Base-by-base conservation (phyloP, 2,888 invertebrate genomes). In the Philonicus albiceps region DNA sequence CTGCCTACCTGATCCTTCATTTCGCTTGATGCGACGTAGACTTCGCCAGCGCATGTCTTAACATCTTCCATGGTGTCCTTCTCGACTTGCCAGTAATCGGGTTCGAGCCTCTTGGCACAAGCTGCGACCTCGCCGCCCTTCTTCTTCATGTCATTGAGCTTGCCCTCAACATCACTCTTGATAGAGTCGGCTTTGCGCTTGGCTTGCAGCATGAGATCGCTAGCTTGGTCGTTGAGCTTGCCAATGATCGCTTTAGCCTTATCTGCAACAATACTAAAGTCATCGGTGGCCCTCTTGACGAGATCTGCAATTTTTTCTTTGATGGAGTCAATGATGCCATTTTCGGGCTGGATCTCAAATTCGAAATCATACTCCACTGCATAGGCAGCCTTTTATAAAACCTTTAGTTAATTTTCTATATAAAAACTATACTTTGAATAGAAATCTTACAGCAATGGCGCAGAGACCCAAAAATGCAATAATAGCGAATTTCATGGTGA, bases 401-500 rank as follows among this genome's bases (percentile, higher is more conserved):
- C 6, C 1, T 1, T 34, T 11, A n/a, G 6, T 40, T 34, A 76
- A 31, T 31, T 53, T n/a, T 31, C 30, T 11, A 49, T n/a, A 49
- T 27, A 22, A 37, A 13, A 83, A 3, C 4, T 55, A 40, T 22
- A n/a, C 19, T 83, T 8, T 64, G 6, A 64, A 27, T 7, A 19
- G 11, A 27, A 43, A 73, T 64, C 87, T 86, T 85, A 87, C 87
- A 16, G 55, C 53, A 49, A 86, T 13, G 30, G 87, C 87, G 19
- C 80, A 55, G 49, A 87, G 43, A 34, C 86, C 87, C 83, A 87
- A 86, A 64, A 87, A 73, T 8, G 86, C 72, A 43, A 86, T 31
- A 16, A 87, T 86, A 22, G 86, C 84, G 83, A 87, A 87, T 86
- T 86, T 87, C 87, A 87, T 87, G 30, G 86, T 86, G 86, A 86